Evolutionary conservation across 2,888 invertebrate species (phyloP).

Genomic region (Acrobasis suavella): DNA sequence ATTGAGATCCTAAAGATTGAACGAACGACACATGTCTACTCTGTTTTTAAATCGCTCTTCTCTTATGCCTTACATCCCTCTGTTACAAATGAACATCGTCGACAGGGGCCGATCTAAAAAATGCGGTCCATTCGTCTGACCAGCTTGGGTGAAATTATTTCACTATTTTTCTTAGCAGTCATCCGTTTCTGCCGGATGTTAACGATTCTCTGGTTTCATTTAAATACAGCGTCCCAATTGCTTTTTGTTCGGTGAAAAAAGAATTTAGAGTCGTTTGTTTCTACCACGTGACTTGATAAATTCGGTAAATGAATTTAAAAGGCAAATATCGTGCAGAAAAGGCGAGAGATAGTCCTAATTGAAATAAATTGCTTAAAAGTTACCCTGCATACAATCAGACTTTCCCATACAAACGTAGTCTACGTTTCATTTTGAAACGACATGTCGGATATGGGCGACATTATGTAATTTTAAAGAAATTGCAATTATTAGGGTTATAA

Average conservation of each 20-base stretch:
- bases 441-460: no score
- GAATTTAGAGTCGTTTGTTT: not conserved
- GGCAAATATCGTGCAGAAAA: no score
- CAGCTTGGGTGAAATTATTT: constrained; percentile 7
- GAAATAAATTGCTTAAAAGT: no score
- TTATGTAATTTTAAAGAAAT: no score
- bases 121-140: constrained; percentile 10
- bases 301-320: no score
- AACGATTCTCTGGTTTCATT: not conserved
- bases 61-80: not conserved
- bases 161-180: constrained; percentile 14
- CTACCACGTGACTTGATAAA: not conserved
- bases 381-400: no score
- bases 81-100: constrained; percentile 12
- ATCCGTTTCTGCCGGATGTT: not conserved
- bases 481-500: no score
- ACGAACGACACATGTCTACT: no score
- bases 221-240: not conserved
- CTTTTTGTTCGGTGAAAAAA: not conserved
- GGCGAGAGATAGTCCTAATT: no score
- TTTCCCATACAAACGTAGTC: no score
- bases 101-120: not conserved
- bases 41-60: not conserved
- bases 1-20: no score
- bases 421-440: no score